A percentile compares a stretch with the other conserved stretches of the same genome.
These are phyloP conservation scores for Tipula lateralis DNA, from an alignment of 2,888 invertebrate genomes.

Conservation along the genomic window DNA sequence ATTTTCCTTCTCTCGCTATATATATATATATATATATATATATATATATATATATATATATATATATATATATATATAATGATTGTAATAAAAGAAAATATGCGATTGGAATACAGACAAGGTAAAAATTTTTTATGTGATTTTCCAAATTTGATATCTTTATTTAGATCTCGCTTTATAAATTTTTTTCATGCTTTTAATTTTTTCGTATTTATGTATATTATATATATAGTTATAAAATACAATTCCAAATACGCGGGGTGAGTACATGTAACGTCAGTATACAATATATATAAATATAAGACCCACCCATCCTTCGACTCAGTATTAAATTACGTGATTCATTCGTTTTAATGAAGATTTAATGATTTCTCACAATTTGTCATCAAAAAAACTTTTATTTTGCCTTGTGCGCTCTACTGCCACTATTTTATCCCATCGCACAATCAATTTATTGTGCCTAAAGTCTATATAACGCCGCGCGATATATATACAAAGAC, in stretches of 20 bases:
- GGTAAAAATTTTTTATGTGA: neutral
- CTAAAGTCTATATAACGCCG: too few species aligned
- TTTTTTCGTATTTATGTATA: neutral
- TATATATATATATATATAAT: too few species aligned
- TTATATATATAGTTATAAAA: neutral
- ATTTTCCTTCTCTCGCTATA: neutral
- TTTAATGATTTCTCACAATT: conserved; percentile 2
- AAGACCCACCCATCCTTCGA: too few species aligned
- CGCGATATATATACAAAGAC: neutral
- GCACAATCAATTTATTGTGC: neutral
- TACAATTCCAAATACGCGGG: neutral
- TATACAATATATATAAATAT: neutral
- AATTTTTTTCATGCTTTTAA: neutral
- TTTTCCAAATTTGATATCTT: neutral
- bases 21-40: too few species aligned
- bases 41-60: too few species aligned
- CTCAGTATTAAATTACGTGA: neutral
- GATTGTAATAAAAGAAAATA: neutral
- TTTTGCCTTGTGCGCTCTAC: neutral
- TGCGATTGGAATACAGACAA: neutral
- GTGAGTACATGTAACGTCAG: neutral
- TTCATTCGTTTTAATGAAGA: neutral
- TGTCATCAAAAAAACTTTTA: neutral
- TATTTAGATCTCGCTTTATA: neutral
- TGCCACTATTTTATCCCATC: neutral